Conservation (phyloP, 2,113 vertebrate genomes). For the Psilopsiagon aymara region DNA sequence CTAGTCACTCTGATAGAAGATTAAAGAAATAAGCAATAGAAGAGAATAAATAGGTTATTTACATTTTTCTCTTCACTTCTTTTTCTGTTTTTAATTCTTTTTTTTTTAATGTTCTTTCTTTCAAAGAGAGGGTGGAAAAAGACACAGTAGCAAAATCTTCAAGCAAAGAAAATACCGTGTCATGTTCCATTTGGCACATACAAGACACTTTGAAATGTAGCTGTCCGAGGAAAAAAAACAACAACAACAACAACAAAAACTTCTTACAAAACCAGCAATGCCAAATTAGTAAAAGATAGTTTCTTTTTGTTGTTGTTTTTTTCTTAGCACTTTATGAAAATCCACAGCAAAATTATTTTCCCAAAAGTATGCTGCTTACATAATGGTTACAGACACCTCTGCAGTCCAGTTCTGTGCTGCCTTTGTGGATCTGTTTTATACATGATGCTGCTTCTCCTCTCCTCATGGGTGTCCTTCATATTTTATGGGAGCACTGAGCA, state of each 20-base stretch:
- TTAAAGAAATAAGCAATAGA: not conserved
- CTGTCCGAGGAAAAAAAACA: not conserved
- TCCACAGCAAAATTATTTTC: not conserved
- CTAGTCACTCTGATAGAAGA: not conserved
- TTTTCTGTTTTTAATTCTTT: not conserved
- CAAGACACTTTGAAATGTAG: not conserved
- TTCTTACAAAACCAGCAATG: not conserved
- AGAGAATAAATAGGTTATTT: not conserved
- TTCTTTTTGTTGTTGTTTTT: not conserved
- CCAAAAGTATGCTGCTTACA: not conserved
- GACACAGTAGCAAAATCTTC: not conserved
- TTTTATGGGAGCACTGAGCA: not conserved
- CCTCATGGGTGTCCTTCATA: not conserved
- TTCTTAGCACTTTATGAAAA: fast-evolving
- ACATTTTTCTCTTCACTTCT: not conserved
- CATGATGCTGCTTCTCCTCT: not conserved
- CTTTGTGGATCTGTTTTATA: not conserved
- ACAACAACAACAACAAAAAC: not conserved
- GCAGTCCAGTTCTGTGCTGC: not conserved
- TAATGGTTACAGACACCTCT: not conserved
- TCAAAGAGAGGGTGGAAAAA: not conserved
- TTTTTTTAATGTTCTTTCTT: not conserved
- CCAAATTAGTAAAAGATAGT: not conserved
- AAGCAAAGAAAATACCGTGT: not conserved
- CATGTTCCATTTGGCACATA: not conserved